These are phyloP conservation scores for Lithophane socia DNA, from an alignment of 2,888 invertebrate genomes.

Conservation along the genomic window DNA sequence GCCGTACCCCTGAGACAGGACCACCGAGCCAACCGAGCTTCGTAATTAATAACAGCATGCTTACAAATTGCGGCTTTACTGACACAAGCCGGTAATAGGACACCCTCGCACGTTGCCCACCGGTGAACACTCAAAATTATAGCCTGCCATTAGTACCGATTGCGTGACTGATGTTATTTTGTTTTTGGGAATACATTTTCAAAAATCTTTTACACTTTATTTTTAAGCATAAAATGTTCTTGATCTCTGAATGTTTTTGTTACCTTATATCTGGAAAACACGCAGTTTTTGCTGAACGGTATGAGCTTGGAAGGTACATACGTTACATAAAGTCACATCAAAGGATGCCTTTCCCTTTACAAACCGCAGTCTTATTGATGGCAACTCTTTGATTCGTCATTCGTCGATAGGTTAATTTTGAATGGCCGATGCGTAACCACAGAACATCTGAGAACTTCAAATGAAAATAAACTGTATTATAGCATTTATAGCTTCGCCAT, in stretches of 20 bases:
- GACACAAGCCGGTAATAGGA: constrained; percentile 68
- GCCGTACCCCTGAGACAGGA: constrained; percentile 66
- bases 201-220: constrained; percentile 17
- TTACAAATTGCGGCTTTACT: constrained; percentile 78
- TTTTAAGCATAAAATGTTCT: constrained; percentile 3
- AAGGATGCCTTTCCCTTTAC: constrained; percentile 43
- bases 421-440: constrained; percentile 57
- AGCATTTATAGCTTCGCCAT: constrained; percentile 79
- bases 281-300: constrained; percentile 1
- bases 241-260: constrained; percentile 10
- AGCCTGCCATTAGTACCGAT: constrained; percentile 68
- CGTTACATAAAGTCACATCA: constrained; percentile 55
- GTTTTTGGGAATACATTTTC: constrained; percentile 9
- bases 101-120: constrained; percentile 66
- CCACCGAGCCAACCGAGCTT: constrained; percentile 74
- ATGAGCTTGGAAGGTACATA: constrained; percentile 10
- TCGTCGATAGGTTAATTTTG: constrained; percentile 68
- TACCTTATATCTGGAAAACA: constrained; percentile 17
- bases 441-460: constrained; percentile 64
- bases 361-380: constrained; percentile 55
- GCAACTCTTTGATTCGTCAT: constrained; percentile 67
- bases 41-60: constrained; percentile 80
- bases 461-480: constrained; percentile 82
- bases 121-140: constrained; percentile 73
- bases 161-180: constrained; percentile 73